These are phyloP conservation scores for Crambe crambe DNA, from an alignment of 37 sponge, comb jelly and placozoan genomes.

Conservation along the genomic window DNA sequence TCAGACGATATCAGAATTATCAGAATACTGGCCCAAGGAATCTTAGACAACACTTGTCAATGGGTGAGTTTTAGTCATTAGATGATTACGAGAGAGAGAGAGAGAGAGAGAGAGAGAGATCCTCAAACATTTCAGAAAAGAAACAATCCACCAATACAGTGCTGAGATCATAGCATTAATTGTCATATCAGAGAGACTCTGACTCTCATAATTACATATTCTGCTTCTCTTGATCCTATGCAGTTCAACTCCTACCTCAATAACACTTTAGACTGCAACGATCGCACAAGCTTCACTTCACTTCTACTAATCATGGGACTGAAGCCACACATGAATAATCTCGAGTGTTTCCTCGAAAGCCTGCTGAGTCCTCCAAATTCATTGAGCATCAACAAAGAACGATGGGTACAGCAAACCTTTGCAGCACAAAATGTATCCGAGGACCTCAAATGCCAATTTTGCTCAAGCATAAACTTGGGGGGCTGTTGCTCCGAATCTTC, in stretches of 20 bases:
- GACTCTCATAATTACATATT: too few species aligned
- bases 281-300: not conserved
- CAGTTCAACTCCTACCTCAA: not conserved
- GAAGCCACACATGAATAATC: not conserved
- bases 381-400: too few species aligned
- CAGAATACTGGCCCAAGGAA: not conserved
- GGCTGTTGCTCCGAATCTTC: not conserved
- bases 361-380: too few species aligned
- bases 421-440: too few species aligned
- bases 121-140: not conserved
- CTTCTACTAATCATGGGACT: not conserved
- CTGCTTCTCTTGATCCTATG: not conserved
- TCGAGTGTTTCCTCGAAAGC: not conserved
- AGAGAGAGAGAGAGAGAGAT: not conserved
- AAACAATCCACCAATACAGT: not conserved
- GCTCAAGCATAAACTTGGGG: not conserved
- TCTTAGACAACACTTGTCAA: not conserved
- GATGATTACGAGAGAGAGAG: not conserved
- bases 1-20: not conserved
- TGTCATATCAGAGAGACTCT: not conserved
- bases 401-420: not conserved
- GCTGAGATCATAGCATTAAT: not conserved
- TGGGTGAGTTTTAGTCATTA: constrained; percentile 7
- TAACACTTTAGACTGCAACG: not conserved
- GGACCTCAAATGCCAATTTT: not conserved